These are phyloP conservation scores for Mesaphorura yosii DNA, from an alignment of 1,140 invertebrate genomes.

Conservation along the genomic window DNA sequence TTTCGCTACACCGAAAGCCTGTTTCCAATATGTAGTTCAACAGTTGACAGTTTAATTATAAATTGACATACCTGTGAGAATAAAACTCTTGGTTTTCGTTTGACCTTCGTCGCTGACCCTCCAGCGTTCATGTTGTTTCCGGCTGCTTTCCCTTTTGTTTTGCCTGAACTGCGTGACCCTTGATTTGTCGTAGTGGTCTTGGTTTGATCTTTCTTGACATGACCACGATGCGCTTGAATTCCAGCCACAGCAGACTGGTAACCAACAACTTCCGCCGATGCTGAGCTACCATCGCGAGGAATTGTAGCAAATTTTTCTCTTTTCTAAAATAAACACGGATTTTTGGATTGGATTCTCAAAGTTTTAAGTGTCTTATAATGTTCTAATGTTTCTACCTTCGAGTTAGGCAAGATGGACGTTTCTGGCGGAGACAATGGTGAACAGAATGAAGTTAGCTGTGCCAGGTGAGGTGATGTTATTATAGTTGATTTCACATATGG, in stretches of 20 bases:
- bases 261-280: no score
- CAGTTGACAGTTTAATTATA: conserved; percentile 1
- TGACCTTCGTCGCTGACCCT: conserved; percentile 42
- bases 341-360: not conserved
- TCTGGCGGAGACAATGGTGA: conserved; percentile 18
- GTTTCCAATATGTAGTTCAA: not conserved
- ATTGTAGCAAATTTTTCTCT: not conserved
- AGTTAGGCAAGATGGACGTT: not conserved
- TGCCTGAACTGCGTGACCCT: not conserved
- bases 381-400: not conserved
- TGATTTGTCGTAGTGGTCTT: not conserved
- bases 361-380: not conserved
- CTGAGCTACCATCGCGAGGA: not conserved
- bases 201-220: not conserved
- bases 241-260: no score
- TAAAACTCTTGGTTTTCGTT: conserved; percentile 81
- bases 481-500: no score
- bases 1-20: not conserved
- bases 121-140: conserved; percentile 5
- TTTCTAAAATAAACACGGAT: not conserved
- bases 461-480: conserved; percentile 30
- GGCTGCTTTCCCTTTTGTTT: not conserved
- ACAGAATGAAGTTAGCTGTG: conserved; percentile 28
- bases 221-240: not conserved
- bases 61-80: conserved; percentile 80